phyloP scores from a whole-genome alignment of 1,140 invertebrate species.

The Apocrypta bakeri region DNA sequence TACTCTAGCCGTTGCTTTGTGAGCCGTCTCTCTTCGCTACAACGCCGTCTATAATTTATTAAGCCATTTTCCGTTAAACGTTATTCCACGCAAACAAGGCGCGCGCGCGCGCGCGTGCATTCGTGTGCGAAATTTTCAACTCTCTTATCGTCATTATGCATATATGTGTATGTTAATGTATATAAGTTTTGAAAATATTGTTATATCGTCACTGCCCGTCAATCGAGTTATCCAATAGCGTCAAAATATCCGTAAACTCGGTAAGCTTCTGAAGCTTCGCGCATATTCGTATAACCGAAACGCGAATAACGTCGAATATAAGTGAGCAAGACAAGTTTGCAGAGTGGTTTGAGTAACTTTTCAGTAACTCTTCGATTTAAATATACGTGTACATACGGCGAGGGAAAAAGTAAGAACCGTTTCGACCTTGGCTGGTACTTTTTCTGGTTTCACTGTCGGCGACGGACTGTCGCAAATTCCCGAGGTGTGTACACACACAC shows the following conservation, averaged over 20 bases:
- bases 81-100: background rate
- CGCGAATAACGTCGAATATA: too few species aligned
- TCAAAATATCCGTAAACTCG: background rate
- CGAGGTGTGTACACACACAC: background rate
- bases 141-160: too few species aligned
- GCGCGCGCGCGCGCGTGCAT: too few species aligned
- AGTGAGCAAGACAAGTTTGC: too few species aligned
- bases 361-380: too few species aligned
- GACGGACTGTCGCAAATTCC: background rate
- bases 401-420: constrained; percentile 5
- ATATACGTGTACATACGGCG: background rate
- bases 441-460: constrained; percentile 37
- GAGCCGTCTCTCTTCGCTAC: too few species aligned
- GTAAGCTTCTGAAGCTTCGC: background rate
- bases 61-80: background rate
- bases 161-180: too few species aligned
- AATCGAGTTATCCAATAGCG: background rate
- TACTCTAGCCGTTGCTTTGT: background rate
- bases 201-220: background rate
- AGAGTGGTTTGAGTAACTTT: background rate
- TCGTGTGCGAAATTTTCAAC: too few species aligned
- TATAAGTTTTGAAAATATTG: too few species aligned
- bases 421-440: constrained; percentile 37
- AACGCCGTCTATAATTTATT: background rate
- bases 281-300: background rate